Evolutionary conservation across 2,888 invertebrate genomes (phyloP).

Genomic region (Alloplasta piceator): DNA sequence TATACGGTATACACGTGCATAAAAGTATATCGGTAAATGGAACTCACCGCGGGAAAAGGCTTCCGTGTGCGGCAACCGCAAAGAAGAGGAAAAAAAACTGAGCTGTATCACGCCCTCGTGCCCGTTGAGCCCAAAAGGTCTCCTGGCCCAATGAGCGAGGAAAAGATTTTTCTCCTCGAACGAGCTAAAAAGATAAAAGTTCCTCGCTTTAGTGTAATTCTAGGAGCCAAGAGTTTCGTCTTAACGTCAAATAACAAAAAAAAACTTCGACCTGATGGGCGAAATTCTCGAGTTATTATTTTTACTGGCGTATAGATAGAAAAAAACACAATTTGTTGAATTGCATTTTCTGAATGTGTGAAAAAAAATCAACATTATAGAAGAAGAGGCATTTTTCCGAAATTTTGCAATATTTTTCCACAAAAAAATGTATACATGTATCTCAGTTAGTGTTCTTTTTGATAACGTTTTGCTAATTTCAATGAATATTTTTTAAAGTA

Average conservation of each 20-base stretch:
- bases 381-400: too few species aligned
- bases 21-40: neutral
- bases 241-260: constrained; percentile 46
- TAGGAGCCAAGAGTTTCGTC: constrained; percentile 21
- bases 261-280: constrained; percentile 3
- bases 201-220: neutral
- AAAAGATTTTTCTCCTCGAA: constrained; percentile 7
- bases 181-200: constrained; percentile 26
- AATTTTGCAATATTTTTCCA: too few species aligned
- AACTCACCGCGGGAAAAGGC: constrained; percentile 20
- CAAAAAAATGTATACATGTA: too few species aligned
- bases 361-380: too few species aligned
- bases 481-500: too few species aligned
- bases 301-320: too few species aligned
- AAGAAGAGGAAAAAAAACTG: constrained; percentile 23
- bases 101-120: constrained; percentile 18
- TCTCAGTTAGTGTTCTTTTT: too few species aligned
- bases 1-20: too few species aligned
- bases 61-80: constrained; percentile 29
- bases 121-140: neutral
- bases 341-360: too few species aligned
- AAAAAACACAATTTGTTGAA: too few species aligned
- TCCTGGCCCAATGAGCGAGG: constrained; percentile 14
- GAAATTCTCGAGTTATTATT: too few species aligned
- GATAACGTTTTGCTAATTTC: too few species aligned